Conservation (phyloP, 2,888 invertebrate species). For the Lithophane semibrunnea region DNA sequence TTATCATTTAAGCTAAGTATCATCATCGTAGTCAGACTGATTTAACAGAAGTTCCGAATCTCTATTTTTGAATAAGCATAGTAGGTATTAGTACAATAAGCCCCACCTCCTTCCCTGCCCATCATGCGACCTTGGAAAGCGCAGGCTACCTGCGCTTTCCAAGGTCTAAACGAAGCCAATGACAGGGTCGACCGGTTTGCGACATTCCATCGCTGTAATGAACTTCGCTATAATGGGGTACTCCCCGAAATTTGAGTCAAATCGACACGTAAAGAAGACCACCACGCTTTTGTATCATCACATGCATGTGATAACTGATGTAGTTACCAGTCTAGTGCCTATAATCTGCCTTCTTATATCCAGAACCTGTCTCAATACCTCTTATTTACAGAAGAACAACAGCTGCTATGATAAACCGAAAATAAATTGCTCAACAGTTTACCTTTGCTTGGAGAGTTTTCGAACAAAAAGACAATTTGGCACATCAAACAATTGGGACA, state of each 20-base stretch:
- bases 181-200: background rate
- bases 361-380: background rate
- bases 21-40: background rate
- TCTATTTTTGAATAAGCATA: no score
- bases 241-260: background rate
- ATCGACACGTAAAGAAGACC: background rate
- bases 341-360: no score
- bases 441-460: slow-evolving; percentile 46
- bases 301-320: background rate
- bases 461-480: slow-evolving; percentile 55
- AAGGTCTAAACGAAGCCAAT: background rate
- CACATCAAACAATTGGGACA: slow-evolving; percentile 51
- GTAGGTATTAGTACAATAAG: no score
- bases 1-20: no score
- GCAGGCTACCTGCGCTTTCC: background rate
- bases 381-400: background rate
- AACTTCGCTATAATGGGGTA: no score
- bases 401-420: slow-evolving; percentile 34
- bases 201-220: background rate
- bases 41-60: no score
- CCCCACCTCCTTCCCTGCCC: background rate
- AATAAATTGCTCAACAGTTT: slow-evolving; percentile 37
- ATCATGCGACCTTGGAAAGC: no score
- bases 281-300: background rate
- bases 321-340: background rate